Conservation (phyloP, 2,797 vertebrate species). For the Neopelma chrysocephalum region DNA sequence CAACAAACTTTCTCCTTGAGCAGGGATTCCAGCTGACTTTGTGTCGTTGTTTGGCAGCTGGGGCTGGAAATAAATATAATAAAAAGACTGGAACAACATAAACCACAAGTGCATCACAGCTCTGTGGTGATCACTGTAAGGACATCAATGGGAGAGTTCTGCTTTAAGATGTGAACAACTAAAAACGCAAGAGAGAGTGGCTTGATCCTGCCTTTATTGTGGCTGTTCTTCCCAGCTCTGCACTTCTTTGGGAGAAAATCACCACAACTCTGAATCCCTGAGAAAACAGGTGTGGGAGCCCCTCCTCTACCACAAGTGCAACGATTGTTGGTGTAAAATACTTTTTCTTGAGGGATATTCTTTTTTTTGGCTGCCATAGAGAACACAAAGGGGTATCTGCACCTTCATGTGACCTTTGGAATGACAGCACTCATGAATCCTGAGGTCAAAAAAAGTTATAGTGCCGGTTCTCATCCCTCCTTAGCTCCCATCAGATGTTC, state of each 20-base stretch:
- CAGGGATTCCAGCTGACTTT: slow-evolving; percentile 70
- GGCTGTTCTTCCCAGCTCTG: background rate
- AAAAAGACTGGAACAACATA: background rate
- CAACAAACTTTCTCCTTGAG: slow-evolving; percentile 68
- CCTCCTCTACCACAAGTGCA: background rate
- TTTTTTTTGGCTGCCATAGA: background rate
- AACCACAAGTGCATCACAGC: background rate
- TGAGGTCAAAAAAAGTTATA: background rate
- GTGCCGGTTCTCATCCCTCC: background rate
- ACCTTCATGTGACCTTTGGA: background rate
- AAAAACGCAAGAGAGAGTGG: background rate
- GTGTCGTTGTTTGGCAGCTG: slow-evolving; percentile 4
- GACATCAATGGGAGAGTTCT: background rate
- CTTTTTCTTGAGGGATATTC: background rate
- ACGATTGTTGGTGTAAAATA: background rate
- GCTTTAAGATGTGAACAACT: background rate
- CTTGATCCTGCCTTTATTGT: background rate
- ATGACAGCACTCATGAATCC: fast-evolving
- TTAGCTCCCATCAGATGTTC: background rate
- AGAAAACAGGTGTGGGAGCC: background rate
- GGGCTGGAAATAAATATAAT: background rate
- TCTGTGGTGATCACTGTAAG: background rate
- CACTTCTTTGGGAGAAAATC: background rate
- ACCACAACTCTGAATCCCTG: background rate
- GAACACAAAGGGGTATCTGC: background rate